These are phyloP conservation scores for Calonectris borealis DNA, from an alignment of 2,113 vertebrate genomes.

Conservation along the genomic window DNA sequence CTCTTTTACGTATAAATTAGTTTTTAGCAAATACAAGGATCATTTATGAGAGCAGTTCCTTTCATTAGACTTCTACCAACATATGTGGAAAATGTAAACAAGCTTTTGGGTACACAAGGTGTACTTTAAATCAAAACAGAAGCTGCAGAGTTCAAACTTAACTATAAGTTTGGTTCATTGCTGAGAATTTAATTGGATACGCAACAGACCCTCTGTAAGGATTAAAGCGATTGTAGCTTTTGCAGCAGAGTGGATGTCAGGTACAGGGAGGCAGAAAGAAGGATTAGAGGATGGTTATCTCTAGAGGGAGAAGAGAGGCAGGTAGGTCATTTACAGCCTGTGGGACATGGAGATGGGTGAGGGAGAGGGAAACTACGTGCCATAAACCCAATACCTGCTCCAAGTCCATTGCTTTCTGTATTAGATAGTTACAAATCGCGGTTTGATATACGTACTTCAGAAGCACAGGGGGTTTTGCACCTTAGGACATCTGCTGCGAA, in stretches of 20 bases:
- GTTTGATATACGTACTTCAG: neutral
- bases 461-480: accelerated
- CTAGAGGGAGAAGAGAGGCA: neutral
- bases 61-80: neutral
- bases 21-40: neutral
- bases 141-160: neutral
- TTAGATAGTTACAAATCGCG: neutral
- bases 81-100: neutral
- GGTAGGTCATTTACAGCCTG: neutral
- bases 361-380: neutral
- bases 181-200: neutral
- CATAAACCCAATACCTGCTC: neutral
- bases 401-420: neutral
- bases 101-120: neutral
- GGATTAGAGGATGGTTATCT: neutral
- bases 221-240: neutral
- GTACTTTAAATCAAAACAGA: neutral
- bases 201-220: neutral
- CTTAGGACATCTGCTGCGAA: neutral
- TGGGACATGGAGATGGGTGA: neutral
- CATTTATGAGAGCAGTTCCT: neutral
- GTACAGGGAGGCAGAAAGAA: neutral
- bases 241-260: neutral
- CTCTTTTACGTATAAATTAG: neutral
- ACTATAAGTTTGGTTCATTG: neutral